Percentiles rank a stretch among this genome's conserved stretches.
Conservation (phyloP, 2,888 invertebrate species). For the Eretmocerus hayati region DNA sequence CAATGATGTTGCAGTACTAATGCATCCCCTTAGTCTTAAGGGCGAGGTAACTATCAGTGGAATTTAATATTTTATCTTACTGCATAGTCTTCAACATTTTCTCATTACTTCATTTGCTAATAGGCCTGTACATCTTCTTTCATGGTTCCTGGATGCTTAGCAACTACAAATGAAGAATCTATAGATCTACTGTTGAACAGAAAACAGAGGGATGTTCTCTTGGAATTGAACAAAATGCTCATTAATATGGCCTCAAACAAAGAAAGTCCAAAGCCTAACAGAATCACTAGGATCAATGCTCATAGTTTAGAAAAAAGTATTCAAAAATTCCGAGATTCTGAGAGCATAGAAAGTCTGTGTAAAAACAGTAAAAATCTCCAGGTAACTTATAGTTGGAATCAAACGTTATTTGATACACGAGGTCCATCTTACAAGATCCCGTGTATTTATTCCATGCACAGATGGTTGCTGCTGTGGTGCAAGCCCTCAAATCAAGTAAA, state of each 20-base stretch:
- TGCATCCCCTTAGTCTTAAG: constrained; percentile 53
- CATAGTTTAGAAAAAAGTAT: constrained; percentile 43
- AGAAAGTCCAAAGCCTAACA: constrained; percentile 34
- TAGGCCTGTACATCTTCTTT: constrained; percentile 32
- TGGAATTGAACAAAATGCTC: constrained; percentile 35
- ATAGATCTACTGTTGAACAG: constrained; percentile 36
- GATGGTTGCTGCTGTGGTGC: constrained; percentile 51
- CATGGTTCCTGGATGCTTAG: constrained; percentile 40
- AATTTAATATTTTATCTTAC: neutral
- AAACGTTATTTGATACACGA: neutral
- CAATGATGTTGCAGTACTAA: constrained; percentile 59
- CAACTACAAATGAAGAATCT: constrained; percentile 32
- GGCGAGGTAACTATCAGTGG: constrained; percentile 26
- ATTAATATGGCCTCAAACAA: constrained; percentile 31
- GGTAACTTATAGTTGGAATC: constrained; percentile 27
- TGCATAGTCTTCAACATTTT: neutral
- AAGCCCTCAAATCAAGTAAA: constrained; percentile 54
- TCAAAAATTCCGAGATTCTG: constrained; percentile 33
- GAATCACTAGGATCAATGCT: constrained; percentile 39
- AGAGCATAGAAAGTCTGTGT: constrained; percentile 28
- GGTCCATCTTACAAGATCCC: too few relatives aligned
- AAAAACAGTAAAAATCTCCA: constrained; percentile 37
- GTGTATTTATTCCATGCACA: constrained; percentile 25
- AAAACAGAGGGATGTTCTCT: constrained; percentile 38
- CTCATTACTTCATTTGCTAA: neutral